Conservation (phyloP, 1,140 invertebrate genomes). For the Zaprionus davidi region DNA sequence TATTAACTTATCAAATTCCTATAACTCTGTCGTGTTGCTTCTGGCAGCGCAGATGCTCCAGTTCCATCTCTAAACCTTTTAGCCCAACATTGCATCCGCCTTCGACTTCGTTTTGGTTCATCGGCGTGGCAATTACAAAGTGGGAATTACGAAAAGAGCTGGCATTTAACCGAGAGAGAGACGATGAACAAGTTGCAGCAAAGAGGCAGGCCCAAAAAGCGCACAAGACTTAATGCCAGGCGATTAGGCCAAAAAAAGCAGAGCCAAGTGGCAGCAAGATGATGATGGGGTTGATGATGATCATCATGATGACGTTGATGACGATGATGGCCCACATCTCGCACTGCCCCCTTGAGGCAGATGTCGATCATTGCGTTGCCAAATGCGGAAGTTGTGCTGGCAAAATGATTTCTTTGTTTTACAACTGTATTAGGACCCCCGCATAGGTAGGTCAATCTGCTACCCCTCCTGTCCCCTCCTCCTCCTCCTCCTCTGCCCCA, state of each 20-base stretch:
- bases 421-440: conserved; percentile 73
- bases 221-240: conserved; percentile 26
- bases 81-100: conserved; percentile 1
- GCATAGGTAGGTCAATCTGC: conserved; percentile 33
- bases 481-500: neutral
- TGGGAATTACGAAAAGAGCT: conserved; percentile 36
- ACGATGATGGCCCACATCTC: conserved; percentile 33
- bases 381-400: conserved; percentile 67
- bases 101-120: conserved; percentile 24
- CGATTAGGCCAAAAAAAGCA: conserved; percentile 42
- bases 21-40: neutral
- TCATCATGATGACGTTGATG: neutral
- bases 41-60: neutral
- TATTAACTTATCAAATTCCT: neutral
- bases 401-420: conserved; percentile 65
- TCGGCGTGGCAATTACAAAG: conserved; percentile 37
- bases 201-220: conserved; percentile 6
- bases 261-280: neutral
- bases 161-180: conserved; percentile 18
- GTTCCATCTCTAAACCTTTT: conserved; percentile 14
- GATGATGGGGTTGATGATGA: neutral
- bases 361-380: conserved; percentile 31
- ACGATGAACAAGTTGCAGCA: conserved; percentile 37
- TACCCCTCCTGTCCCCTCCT: neutral
- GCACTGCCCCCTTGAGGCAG: conserved; percentile 24